phyloP scores from a whole-genome alignment of 2,888 invertebrate genomes.

The Imbricaverruca yamaguchii region DNA sequence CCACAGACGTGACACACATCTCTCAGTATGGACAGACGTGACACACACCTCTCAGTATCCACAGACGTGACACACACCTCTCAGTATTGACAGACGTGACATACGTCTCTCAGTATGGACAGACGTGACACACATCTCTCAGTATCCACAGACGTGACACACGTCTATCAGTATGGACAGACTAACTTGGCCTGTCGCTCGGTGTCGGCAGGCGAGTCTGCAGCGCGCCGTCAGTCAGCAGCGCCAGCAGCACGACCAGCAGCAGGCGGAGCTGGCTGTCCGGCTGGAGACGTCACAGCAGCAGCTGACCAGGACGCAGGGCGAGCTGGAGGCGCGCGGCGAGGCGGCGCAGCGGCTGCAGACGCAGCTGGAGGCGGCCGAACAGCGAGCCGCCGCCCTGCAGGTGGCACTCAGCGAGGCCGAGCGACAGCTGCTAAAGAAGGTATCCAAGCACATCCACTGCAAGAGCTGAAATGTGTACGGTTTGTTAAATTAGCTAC shows the following conservation, averaged over 20 bases:
- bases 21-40: too few relatives aligned
- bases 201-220: not conserved
- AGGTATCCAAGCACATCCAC: not conserved
- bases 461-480: too few relatives aligned
- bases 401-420: not conserved
- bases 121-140: too few relatives aligned
- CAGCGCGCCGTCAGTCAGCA: not conserved
- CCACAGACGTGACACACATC: too few relatives aligned
- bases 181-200: too few relatives aligned
- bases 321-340: not conserved
- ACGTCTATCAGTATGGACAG: too few relatives aligned
- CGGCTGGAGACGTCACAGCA: conserved; percentile 1
- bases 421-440: conserved; percentile 4
- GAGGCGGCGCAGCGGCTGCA: conserved; percentile 1
- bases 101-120: too few relatives aligned
- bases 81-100: too few relatives aligned
- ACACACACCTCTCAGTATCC: too few relatives aligned
- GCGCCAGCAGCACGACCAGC: not conserved
- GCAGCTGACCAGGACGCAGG: not conserved
- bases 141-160: too few relatives aligned
- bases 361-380: conserved; percentile 10
- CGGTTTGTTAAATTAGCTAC: too few relatives aligned
- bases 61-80: too few relatives aligned
- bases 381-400: conserved; percentile 4
- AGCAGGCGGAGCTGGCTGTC: conserved; percentile 1